Conservation (phyloP, 1,140 invertebrate species). For the Papilio xuthus region DNA sequence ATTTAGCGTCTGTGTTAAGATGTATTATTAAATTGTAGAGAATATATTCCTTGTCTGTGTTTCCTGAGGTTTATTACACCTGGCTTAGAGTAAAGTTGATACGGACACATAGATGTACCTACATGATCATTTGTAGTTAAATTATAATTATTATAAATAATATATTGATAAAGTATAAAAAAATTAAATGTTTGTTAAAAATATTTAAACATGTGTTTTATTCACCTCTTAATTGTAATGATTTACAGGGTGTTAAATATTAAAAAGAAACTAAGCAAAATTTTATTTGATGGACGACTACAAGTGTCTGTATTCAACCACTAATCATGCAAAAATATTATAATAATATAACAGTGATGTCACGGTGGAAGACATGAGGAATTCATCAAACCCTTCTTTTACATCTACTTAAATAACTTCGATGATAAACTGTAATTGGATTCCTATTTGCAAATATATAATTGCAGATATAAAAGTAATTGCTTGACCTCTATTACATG, state of each 20-base stretch:
- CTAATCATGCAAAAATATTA: too few species aligned
- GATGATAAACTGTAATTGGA: not conserved
- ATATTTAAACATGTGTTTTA: slow-evolving; percentile 57
- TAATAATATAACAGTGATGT: not conserved
- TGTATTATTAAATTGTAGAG: slow-evolving; percentile 68
- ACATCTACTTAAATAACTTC: not conserved
- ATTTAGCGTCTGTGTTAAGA: slow-evolving; percentile 63
- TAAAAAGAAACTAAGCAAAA: not conserved
- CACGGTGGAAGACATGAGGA: not conserved
- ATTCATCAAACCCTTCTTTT: not conserved
- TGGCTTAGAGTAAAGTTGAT: slow-evolving; percentile 44
- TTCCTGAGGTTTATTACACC: slow-evolving; percentile 53
- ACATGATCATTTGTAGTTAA: slow-evolving; percentile 71
- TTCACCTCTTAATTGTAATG: not conserved
- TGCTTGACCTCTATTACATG: not conserved
- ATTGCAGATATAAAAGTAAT: not conserved
- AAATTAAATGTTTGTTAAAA: slow-evolving; percentile 81
- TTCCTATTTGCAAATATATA: not conserved
- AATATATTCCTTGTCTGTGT: slow-evolving; percentile 67
- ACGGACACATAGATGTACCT: slow-evolving; percentile 61
- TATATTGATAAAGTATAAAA: slow-evolving; percentile 79
- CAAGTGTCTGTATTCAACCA: too few species aligned
- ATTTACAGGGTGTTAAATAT: not conserved
- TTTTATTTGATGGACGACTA: too few species aligned
- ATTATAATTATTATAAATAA: slow-evolving; percentile 79